Evolutionary conservation across 2,888 invertebrate species (phyloP), one percentile per base, ranked within the genome.

Genomic region (Pyrochroa serraticornis): DNA sequence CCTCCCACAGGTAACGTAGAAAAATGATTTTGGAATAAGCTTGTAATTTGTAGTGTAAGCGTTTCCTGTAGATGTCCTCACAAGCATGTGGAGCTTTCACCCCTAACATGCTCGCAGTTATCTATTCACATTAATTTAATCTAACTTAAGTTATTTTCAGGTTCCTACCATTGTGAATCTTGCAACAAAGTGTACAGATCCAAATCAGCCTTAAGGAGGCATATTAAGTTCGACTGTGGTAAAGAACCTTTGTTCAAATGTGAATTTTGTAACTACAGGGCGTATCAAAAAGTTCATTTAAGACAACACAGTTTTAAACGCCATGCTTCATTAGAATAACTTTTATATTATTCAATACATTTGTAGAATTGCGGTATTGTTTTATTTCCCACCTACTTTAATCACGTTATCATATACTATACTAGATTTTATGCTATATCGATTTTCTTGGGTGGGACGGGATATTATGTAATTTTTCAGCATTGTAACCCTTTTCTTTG

Each of bases 221-320:
- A 67, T 41, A 30, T 63, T 6, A 52, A 45, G 13, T 66, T 66
- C 49, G 65, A 67, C 36, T 67, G 67, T 58, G 67, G 67, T 8
- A 62, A 62, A 46, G 60, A 59, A 33, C 60, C 63, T 3, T 42
- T 39, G 30, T 66, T 66, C 33, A 37, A 54, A 36, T 66, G 67
- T 39, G 47, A 46, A 8, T 33, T 58, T 7, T 70, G 70, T 38
- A 30, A 3, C 10, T 60, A 62, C 32, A 50, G 48, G 34, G 59
- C 57, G 6, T 60, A 52, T 13, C 62, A 60, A 33, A 64, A 64
- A 36, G 39, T 57, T 13, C 55, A 62, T 34, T 34, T 64, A 3
- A 58, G 57, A 1, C 54, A 57, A 41, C 64, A 63, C 34, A 34
- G 55, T 7, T 33, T 36, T 6, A 55, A 44, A 34, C 31, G 22